Conservation (phyloP, 2,113 vertebrate species). For the Thamnophis sirtalis region DNA sequence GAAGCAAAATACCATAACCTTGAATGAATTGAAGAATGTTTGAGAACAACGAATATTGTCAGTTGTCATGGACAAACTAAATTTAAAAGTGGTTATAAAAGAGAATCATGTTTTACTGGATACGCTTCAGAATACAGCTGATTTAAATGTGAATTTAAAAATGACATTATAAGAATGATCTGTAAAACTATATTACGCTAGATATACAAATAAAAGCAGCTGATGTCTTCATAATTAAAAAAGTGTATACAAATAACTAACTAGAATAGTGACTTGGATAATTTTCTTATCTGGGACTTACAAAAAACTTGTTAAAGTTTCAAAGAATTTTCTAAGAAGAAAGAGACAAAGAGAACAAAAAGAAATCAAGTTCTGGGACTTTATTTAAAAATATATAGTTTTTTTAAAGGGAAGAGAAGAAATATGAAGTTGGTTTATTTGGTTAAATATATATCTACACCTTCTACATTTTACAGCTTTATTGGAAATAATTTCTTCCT, state of each 20-base stretch:
- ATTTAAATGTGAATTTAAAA: background rate
- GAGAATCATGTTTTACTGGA: background rate
- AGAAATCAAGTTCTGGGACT: background rate
- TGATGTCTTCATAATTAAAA: background rate
- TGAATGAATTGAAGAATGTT: background rate
- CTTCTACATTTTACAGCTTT: conserved; percentile 4
- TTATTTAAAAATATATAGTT: background rate
- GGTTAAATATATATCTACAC: background rate
- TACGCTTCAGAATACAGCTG: background rate
- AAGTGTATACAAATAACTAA: background rate
- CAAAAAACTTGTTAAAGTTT: background rate
- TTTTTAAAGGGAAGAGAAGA: background rate
- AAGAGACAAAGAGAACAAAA: background rate
- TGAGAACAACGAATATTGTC: background rate
- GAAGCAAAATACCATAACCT: background rate
- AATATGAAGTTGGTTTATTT: background rate
- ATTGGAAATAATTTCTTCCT: conserved; percentile 1
- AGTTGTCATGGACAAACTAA: background rate
- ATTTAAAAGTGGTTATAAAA: background rate
- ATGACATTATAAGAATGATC: background rate
- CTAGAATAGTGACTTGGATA: background rate
- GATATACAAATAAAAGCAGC: background rate
- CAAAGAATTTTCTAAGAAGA: background rate
- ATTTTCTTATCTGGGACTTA: background rate
- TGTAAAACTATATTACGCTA: background rate